Evolutionary conservation across 2,113 vertebrate genomes (phyloP).

Genomic region (Vanacampus margaritifer): DNA sequence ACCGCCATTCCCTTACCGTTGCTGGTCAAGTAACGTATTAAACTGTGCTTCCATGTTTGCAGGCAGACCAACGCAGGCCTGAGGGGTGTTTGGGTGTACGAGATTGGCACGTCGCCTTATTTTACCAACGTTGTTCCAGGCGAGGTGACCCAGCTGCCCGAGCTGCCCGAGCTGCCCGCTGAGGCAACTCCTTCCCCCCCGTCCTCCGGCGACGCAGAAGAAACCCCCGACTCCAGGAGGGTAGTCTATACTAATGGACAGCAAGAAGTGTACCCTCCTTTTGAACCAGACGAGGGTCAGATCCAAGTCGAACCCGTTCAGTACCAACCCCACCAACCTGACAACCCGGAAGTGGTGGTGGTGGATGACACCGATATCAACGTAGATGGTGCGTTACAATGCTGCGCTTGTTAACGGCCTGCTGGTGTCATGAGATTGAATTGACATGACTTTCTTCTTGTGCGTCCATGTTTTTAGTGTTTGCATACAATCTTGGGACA

Average conservation of each 20-base stretch:
- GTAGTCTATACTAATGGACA: constrained; percentile 25
- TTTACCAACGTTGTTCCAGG: constrained; percentile 73
- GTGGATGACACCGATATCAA: constrained; percentile 72
- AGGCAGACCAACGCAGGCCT: constrained; percentile 87
- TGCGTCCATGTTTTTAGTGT: constrained; percentile 75
- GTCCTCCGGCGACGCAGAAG: background rate
- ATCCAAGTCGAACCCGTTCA: constrained; percentile 63
- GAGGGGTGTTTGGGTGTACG: constrained; percentile 86
- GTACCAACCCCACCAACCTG: constrained; percentile 65
- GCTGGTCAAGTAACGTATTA: background rate
- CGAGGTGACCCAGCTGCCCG: constrained; percentile 59
- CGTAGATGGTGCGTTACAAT: constrained; percentile 77
- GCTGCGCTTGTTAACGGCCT: background rate
- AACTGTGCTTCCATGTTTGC: background rate
- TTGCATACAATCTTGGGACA: constrained; percentile 83
- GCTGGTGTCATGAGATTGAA: background rate
- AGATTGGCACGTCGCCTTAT: constrained; percentile 80
- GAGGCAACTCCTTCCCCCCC: constrained; percentile 19
- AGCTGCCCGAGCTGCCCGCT: constrained; percentile 30
- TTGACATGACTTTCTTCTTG: background rate
- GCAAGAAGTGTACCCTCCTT: constrained; percentile 37
- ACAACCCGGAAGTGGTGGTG: constrained; percentile 78
- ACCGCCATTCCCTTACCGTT: background rate
- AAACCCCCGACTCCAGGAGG: background rate
- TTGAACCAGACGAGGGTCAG: constrained; percentile 31